Base-by-base conservation (phyloP, 2,888 invertebrate genomes). In the Dendrolimus pini region DNA sequence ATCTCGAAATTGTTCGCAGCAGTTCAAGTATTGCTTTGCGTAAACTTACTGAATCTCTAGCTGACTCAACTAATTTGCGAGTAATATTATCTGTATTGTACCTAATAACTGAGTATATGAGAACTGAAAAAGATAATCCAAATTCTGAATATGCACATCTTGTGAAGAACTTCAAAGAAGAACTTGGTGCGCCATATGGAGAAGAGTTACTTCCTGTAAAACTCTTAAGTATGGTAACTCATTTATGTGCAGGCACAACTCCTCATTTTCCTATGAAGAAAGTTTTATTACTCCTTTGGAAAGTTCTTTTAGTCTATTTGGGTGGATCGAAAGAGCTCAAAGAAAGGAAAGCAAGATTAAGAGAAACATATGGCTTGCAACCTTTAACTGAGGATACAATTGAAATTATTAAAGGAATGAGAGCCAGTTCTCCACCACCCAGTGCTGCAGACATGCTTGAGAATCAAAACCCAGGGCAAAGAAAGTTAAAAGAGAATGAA, bases 211-310 rank as follows among this genome's bases (percentile, higher is more conserved):
- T 99, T 41, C 94, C 96, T 52, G 95, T 98, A 3, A 96, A 97
- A 75, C 91, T 99, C 57, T 93, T 99, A 60, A 95, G 96, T 64
- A 99, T 99, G 99, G 97, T 99, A 41, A 98, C 98, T 47, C 94
- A 96, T 68, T 98, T 99, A 78, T 99, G 99, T 85, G 97, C 97
- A 69, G 99, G 99, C 1, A 95, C 96, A 41, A 96, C 97, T 7
- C 98, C 99, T 14, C 98, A 99, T 89, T 99, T 98, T 87, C 99
- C 99, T 3, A 99, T 99, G 94, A 99, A 98, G 82, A 99, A 99
- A 89, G 97, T 99, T 9, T 91, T 99, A 14, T 89, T 99, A 55
- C 89, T 99, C 14, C 82, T 99, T 1, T 99, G 99, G 99, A 99
- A 99, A 90, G 93, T 97, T 9, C 93, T 99, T 60, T 91, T 99